A percentile compares a stretch with the other conserved stretches of the same genome.
These are phyloP conservation scores for Nymphalis urticae DNA, from an alignment of 2,888 invertebrate species.

Conservation along the genomic window DNA sequence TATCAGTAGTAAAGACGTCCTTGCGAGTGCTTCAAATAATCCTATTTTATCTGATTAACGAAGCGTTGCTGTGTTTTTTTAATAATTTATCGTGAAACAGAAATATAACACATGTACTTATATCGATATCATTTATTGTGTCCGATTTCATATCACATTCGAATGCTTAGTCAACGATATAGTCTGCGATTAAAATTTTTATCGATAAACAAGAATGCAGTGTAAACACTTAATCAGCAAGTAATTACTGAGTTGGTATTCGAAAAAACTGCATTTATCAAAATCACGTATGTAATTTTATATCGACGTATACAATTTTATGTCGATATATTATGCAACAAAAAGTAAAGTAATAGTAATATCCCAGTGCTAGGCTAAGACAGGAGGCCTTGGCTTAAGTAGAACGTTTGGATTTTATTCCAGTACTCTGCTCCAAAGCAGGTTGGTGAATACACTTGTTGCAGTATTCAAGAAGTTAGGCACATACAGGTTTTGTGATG, in stretches of 20 bases:
- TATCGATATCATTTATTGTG: not conserved
- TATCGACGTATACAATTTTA: no score
- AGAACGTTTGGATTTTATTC: no score
- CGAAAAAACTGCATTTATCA: not conserved
- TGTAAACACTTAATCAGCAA: conserved; percentile 4
- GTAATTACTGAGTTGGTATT: not conserved
- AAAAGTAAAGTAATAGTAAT: no score
- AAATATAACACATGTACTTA: no score
- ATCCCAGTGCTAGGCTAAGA: no score
- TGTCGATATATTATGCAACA: no score
- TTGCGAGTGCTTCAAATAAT: conserved; percentile 12
- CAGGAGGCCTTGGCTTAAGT: no score
- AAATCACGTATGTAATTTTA: no score
- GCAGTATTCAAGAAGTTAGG: no score
- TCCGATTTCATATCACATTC: conserved; percentile 6
- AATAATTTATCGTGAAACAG: not conserved
- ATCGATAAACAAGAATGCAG: conserved; percentile 10
- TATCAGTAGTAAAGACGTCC: not conserved
- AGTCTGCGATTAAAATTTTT: not conserved
- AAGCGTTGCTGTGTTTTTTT: not conserved
- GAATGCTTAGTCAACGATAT: not conserved
- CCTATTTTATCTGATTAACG: conserved; percentile 3
- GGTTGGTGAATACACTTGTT: no score
- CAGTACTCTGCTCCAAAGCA: no score
- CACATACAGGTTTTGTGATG: no score